Conservation (phyloP, 2,113 vertebrate genomes). For the Athene cunicularia region DNA sequence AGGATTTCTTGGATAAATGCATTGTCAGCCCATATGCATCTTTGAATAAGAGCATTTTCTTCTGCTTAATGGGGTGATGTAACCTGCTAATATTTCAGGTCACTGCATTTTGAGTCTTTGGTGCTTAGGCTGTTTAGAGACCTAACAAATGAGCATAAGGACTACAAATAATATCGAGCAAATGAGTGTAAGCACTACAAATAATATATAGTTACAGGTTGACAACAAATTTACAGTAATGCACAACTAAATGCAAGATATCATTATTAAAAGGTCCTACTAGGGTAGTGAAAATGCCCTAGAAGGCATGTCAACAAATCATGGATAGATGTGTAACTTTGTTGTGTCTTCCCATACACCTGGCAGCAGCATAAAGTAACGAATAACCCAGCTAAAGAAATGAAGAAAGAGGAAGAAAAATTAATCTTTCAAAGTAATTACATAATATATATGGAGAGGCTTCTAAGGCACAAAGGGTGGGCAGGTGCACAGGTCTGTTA, state of each 20-base stretch:
- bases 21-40: neutral
- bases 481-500: neutral
- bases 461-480: neutral
- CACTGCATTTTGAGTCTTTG: conserved; percentile 32
- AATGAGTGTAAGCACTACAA: neutral
- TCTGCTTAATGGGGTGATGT: conserved; percentile 60
- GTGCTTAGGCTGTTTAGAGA: conserved; percentile 36
- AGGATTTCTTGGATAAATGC: conserved; percentile 23
- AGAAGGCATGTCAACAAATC: neutral
- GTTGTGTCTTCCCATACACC: neutral
- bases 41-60: conserved; percentile 39
- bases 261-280: neutral
- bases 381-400: neutral
- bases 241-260: neutral
- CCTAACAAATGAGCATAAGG: neutral
- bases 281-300: neutral
- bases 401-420: neutral
- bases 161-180: neutral
- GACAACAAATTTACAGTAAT: neutral
- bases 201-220: conserved; percentile 11
- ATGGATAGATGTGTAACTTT: neutral
- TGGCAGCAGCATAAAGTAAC: neutral
- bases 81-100: conserved; percentile 60
- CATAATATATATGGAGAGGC: neutral
- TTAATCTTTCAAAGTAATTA: neutral